Percentiles rank a stretch among this genome's conserved stretches.
Conservation (phyloP, 2,888 invertebrate species). For the Deilephila elpenor region DNA sequence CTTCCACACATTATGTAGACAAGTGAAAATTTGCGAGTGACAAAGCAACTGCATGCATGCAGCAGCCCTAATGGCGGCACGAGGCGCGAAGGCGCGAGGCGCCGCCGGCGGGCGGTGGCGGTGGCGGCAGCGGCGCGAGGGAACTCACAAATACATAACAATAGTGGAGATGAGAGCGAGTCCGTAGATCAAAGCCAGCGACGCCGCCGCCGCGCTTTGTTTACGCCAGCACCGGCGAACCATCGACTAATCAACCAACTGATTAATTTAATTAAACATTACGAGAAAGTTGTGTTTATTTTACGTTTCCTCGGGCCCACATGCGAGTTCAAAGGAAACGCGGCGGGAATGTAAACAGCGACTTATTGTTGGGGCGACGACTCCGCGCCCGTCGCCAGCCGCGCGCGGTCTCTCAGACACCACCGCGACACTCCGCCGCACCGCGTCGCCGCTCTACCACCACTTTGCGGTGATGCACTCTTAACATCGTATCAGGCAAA, state of each 20-base stretch:
- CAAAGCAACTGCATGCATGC: background rate
- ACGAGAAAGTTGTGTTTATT: slow-evolving; percentile 84
- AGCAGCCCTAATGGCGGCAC: slow-evolving; percentile 45
- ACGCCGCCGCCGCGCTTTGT: slow-evolving; percentile 71
- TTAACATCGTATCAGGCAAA: too few relatives aligned
- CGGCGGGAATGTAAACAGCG: slow-evolving; percentile 76
- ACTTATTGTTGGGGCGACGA: slow-evolving; percentile 62
- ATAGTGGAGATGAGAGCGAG: slow-evolving; percentile 62
- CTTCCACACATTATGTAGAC: too few relatives aligned
- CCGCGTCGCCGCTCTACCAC: background rate
- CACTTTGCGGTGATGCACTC: background rate
- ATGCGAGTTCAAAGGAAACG: slow-evolving; percentile 83
- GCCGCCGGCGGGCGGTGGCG: slow-evolving; percentile 42
- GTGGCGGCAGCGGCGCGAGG: slow-evolving; percentile 34
- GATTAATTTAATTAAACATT: slow-evolving; percentile 85
- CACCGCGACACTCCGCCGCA: background rate
- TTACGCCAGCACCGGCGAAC: slow-evolving; percentile 77
- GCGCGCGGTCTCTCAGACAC: slow-evolving; percentile 30
- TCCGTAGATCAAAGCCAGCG: slow-evolving; percentile 76
- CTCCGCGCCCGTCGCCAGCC: slow-evolving; percentile 40
- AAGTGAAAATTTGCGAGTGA: background rate
- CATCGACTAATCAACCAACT: slow-evolving; percentile 84
- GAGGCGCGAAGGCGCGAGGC: slow-evolving; percentile 51
- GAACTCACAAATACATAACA: slow-evolving; percentile 67
- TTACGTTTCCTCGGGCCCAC: slow-evolving; percentile 83